Conservation (phyloP, 2,888 invertebrate species). For the Trachelus stipa region DNA sequence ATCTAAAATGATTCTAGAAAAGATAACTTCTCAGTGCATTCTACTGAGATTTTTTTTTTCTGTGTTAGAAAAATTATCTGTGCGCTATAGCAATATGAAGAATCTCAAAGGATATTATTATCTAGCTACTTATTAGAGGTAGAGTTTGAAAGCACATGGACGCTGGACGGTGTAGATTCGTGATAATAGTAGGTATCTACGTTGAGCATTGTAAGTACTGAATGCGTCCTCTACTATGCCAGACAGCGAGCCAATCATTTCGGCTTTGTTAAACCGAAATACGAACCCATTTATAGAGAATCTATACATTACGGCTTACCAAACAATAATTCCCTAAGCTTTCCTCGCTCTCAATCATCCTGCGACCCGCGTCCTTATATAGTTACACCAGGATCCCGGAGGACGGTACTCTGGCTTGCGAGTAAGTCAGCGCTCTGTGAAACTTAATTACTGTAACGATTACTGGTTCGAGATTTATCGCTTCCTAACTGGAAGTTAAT, state of each 20-base stretch:
- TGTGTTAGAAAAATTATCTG: not conserved
- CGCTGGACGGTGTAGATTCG: constrained; percentile 40
- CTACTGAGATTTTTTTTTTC: not conserved
- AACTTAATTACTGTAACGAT: constrained; percentile 7
- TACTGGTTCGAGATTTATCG: constrained; percentile 4
- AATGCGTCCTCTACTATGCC: constrained; percentile 48
- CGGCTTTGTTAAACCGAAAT: constrained; percentile 51
- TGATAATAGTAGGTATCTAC: constrained; percentile 40
- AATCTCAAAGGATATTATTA: not conserved
- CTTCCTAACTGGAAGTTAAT: not conserved
- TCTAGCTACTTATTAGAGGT: constrained; percentile 36
- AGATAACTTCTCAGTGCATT: not conserved
- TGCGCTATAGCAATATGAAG: not conserved
- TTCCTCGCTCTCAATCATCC: constrained; percentile 20
- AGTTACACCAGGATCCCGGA: not conserved
- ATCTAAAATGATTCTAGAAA: too few species aligned
- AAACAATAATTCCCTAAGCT: constrained; percentile 42
- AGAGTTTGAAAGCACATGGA: constrained; percentile 36
- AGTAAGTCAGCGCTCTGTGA: constrained; percentile 1
- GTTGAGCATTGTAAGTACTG: constrained; percentile 50
- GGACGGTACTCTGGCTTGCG: not conserved
- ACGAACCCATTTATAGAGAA: constrained; percentile 43
- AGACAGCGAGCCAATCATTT: constrained; percentile 59
- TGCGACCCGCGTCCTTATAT: constrained; percentile 10
- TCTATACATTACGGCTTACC: constrained; percentile 45